Evolutionary conservation across 2,797 vertebrate genomes (phyloP), one percentile per base, ranked within the genome.

Genomic region (Lutjanus argentimaculatus): DNA sequence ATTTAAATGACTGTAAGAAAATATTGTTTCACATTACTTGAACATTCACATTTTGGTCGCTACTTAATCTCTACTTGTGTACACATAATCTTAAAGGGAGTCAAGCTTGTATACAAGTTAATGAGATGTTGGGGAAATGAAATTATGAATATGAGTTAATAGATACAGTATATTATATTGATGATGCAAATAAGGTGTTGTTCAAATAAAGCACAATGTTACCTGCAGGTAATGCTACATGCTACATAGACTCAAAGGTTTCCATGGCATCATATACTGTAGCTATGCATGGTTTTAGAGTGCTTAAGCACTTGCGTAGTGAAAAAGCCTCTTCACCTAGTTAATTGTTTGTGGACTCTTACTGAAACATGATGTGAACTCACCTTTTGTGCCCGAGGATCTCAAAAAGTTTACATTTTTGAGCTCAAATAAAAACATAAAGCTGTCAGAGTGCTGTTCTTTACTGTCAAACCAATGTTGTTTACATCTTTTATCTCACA

Each of bases 301-400:
- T 82, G 85, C 82, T 73, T 15, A 40, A 66, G 74, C 83, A 85
- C 77, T 66, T 73, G 42, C 72, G 82, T 90, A 88, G 83, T 77
- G 85, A 86, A 73, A 36, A 83, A 87, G 77, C 79, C 75, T 89
- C 79, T 82, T 90, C 83, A 90, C 86, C 61, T 88, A 76, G 80
- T 77, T 68, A 80, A 64, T 57, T 69, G 80, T 89, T 80, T 80
- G 73, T 92, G 74, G 53, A 84, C 82, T 75, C 53, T 85, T 82
- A 75, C 67, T 84, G 74, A 86, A 85, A 92, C 77, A 84, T 87
- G 75, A 92, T 89, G 86, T 93, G 84, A 92, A 91, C 82, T 93
- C 91, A 93, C 92, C 92, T 92, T 93, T 90, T 94, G 93, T 94
- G 93, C 94, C 92, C 90, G 67, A 73, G 73, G 78, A 91, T 78